Conservation (phyloP, 64 coral and sea anemone genomes). For the Montipora efflorescens region DNA sequence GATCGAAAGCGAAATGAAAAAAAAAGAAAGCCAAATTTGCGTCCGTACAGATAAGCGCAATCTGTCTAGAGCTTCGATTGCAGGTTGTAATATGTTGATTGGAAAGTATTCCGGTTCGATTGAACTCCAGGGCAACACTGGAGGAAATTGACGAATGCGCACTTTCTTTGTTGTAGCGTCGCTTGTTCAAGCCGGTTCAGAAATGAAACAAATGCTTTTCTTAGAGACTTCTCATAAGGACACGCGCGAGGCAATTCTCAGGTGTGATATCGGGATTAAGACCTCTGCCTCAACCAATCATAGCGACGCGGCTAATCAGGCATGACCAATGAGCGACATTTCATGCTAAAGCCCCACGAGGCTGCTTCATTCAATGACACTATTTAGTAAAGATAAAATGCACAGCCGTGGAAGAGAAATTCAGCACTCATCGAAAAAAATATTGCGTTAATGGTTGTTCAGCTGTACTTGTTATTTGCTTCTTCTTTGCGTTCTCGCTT, state of each 20-base stretch:
- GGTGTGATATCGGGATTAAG: conserved; percentile 84
- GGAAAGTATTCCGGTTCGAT: conserved; percentile 16
- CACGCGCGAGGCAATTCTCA: conserved; percentile 93
- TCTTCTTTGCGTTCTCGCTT: background rate
- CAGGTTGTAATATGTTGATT: background rate
- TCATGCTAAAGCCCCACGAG: conserved; percentile 61
- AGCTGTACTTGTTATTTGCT: background rate
- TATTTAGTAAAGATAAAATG: conserved; percentile 24
- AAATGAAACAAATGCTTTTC: conserved; percentile 93
- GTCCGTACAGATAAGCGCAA: background rate
- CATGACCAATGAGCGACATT: conserved; percentile 85
- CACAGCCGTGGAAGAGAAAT: conserved; percentile 3
- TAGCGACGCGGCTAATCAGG: conserved; percentile 22
- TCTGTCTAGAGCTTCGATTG: background rate
- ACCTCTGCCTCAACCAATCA: conserved; percentile 83
- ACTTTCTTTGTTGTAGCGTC: conserved; percentile 67
- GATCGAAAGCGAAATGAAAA: conserved; percentile 65
- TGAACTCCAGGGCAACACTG: background rate
- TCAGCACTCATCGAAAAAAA: background rate
- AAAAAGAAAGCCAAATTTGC: background rate
- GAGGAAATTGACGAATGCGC: conserved; percentile 39
- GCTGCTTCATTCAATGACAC: conserved; percentile 46
- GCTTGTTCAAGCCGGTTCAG: conserved; percentile 73
- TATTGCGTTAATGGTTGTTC: background rate
- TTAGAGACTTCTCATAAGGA: conserved; percentile 76